Evolutionary conservation across 2,113 vertebrate genomes (phyloP), one percentile per base, ranked within the genome.

Genomic region (Malurus elegans): DNA sequence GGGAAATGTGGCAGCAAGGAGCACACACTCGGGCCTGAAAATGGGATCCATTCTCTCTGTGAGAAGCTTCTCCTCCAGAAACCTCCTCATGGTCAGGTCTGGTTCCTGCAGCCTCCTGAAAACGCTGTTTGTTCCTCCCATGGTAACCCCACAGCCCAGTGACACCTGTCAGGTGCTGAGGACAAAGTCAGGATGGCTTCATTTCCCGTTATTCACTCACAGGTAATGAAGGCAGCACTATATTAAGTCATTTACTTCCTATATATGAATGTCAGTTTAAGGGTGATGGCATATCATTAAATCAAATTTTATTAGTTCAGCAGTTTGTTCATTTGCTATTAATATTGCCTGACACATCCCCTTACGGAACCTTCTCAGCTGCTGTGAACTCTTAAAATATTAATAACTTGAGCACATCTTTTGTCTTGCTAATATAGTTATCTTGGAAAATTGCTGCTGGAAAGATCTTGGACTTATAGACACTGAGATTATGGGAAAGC

Each of bases 321-420:
- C 66, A 51, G 56, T 91, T 94, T 93, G 54, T 75, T 95, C 38
- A 14, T 73, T 87, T 83, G 50, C 75, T 90, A 86, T 91, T 95
- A 91, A 89, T 60, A 74, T 16, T 76, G 12, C 62, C 51, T 86
- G 79, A 82, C 71, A 76, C 38, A 44, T 94, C 67, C 56, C 42
- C 58, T 79, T 58, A 56, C n/a, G 66, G 88, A 92, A 89, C 58
- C 61, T 62, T 44, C 80, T 86, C 71, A 79, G 64, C 61, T 92
- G 62, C 60, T 62, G 54, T 66, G 51, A 79, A 60, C 64, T 73
- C 60, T 83, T 92, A 54, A 83, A 93, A 83, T 80, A 83, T 73
- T 82, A 58, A 64, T 89, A 15, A 61, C 58, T 86, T 20, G 50
- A 83, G 56, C 38, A 18, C 16, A 54, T 58, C 38, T 96, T 86